A percentile compares a stretch with the other conserved stretches of the same genome.
phyloP scores from a whole-genome alignment of 2,113 vertebrate genomes.

The Delphinapterus leucas region DNA sequence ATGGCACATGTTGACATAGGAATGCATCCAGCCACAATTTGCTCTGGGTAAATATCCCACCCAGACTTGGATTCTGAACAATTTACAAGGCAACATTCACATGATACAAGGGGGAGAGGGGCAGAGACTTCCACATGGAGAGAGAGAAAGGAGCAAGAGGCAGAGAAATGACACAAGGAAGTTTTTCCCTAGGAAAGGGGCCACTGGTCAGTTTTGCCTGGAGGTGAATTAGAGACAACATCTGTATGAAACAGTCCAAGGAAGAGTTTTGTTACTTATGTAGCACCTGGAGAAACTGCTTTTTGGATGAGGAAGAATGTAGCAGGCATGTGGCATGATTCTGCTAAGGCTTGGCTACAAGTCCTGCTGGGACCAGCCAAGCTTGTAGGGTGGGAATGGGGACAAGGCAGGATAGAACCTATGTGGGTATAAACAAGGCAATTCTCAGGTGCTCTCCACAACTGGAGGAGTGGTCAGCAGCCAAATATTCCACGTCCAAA shows the following conservation, averaged over 20 bases:
- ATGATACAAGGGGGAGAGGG: neutral
- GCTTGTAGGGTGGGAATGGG: neutral
- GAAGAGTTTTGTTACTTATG: neutral
- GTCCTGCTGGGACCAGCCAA: neutral
- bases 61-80: slow-evolving; percentile 77
- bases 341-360: neutral
- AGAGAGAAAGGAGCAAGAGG: neutral
- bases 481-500: neutral
- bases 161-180: neutral
- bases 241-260: neutral
- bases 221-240: neutral
- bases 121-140: neutral
- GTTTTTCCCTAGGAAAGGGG: neutral
- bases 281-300: neutral
- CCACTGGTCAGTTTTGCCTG: neutral
- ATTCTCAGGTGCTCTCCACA: neutral
- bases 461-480: neutral
- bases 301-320: neutral
- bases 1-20: slow-evolving; percentile 81
- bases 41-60: slow-evolving; percentile 79
- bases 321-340: neutral
- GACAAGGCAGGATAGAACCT: neutral
- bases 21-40: slow-evolving; percentile 80
- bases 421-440: neutral
- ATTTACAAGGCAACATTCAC: slow-evolving; percentile 65